These are phyloP conservation scores for Esperia sulphurella DNA, from an alignment of 2,888 invertebrate species.

Conservation along the genomic window DNA sequence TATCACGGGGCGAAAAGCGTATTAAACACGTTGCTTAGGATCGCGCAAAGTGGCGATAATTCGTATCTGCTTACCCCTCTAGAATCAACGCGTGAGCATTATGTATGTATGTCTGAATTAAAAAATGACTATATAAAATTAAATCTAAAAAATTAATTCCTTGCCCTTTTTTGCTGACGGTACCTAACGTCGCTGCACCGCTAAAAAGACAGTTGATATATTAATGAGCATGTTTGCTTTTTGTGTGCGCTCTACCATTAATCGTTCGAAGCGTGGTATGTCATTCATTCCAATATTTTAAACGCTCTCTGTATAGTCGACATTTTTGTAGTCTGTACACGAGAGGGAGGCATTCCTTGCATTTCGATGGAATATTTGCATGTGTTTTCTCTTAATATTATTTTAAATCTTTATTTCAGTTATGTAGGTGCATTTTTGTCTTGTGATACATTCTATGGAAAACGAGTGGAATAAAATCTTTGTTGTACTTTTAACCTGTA, in stretches of 20 bases:
- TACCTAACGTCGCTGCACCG: slow-evolving; percentile 55
- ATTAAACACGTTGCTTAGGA: too few species aligned
- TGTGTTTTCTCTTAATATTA: neutral
- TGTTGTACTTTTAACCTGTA: too few species aligned
- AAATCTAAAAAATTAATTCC: too few species aligned
- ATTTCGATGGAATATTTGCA: slow-evolving; percentile 7
- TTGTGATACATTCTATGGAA: too few species aligned
- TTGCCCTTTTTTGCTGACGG: slow-evolving; percentile 40
- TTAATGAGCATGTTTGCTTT: slow-evolving; percentile 76
- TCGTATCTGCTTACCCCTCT: too few species aligned
- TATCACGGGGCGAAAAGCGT: too few species aligned
- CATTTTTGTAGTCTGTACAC: slow-evolving; percentile 72
- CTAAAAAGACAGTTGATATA: slow-evolving; percentile 78
- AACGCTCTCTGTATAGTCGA: slow-evolving; percentile 60
- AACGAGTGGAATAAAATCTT: too few species aligned
- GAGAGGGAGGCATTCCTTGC: slow-evolving; percentile 59
- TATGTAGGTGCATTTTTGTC: neutral
- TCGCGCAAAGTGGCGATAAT: too few species aligned
- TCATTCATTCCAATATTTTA: slow-evolving; percentile 80
- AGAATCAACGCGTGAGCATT: too few species aligned
- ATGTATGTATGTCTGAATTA: too few species aligned
- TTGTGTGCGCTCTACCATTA: slow-evolving; percentile 71
- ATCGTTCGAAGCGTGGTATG: slow-evolving; percentile 76
- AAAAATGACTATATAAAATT: slow-evolving; percentile 28
- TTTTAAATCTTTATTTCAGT: slow-evolving; percentile 1